Conservation (phyloP, 1,140 invertebrate genomes). For the Drosophila equinoxialis region DNA sequence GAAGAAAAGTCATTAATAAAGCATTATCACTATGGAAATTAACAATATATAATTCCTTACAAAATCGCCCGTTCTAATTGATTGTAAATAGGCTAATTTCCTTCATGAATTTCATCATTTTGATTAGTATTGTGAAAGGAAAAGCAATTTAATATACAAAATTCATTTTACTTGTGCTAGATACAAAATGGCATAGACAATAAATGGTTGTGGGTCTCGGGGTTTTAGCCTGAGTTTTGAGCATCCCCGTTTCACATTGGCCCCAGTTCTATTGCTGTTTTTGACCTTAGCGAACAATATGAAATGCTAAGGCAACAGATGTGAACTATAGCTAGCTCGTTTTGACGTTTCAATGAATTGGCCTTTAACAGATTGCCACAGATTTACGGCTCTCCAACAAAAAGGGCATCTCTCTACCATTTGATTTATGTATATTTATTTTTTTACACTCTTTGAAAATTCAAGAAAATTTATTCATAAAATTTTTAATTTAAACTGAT, state of each 20-base stretch:
- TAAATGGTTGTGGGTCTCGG: not conserved
- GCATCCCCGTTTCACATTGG: no score
- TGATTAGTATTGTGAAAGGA: not conserved
- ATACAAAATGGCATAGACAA: not conserved
- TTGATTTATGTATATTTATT: not conserved
- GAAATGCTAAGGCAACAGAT: constrained; percentile 6
- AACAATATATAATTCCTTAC: no score
- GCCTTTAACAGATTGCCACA: not conserved
- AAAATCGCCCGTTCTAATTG: no score
- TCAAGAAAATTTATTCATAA: no score
- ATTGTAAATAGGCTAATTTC: no score
- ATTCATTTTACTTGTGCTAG: not conserved
- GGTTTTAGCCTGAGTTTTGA: no score
- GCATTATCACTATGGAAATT: no score
- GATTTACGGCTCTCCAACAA: not conserved
- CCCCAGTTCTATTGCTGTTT: not conserved
- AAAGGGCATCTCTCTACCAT: not conserved
- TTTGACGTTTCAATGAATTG: not conserved
- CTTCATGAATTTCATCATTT: not conserved
- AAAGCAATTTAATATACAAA: not conserved
- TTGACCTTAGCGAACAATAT: not conserved
- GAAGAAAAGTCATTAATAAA: no score
- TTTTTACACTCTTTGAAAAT: no score
- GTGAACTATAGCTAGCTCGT: constrained; percentile 8
- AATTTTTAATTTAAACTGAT: no score